phyloP scores from a whole-genome alignment of 2,113 vertebrate species.

The Pseudopodoces humilis region DNA sequence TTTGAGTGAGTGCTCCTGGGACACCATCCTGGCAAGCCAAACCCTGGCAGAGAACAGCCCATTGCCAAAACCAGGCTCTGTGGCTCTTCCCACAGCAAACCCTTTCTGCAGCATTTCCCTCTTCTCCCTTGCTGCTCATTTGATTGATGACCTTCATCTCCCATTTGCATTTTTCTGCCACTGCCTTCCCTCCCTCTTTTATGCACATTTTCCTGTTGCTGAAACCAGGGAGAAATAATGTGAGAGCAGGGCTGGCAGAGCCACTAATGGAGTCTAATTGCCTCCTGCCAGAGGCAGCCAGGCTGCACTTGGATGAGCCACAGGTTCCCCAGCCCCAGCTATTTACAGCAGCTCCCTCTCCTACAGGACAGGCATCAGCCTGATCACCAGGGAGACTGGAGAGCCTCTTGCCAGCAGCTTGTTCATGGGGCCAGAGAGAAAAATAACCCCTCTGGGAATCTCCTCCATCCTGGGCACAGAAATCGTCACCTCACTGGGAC shows the following conservation, averaged over 20 bases:
- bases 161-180: neutral
- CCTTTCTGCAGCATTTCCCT: neutral
- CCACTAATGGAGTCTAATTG: conserved; percentile 44
- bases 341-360: neutral
- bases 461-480: neutral
- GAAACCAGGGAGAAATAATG: neutral
- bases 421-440: neutral
- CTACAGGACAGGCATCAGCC: neutral
- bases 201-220: neutral
- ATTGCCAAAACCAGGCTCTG: neutral
- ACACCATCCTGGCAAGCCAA: neutral
- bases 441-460: neutral
- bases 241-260: conserved; percentile 8
- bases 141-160: neutral
- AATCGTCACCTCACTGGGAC: neutral
- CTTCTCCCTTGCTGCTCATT: neutral
- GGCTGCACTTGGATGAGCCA: neutral
- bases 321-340: neutral
- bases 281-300: conserved; percentile 14
- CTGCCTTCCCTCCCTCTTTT: neutral
- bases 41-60: neutral
- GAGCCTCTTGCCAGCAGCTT: neutral
- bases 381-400: conserved; percentile 30
- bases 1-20: neutral
- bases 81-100: neutral